Conservation (phyloP, 2,888 invertebrate species). For the Caenorhabditis drosophilae region DNA sequence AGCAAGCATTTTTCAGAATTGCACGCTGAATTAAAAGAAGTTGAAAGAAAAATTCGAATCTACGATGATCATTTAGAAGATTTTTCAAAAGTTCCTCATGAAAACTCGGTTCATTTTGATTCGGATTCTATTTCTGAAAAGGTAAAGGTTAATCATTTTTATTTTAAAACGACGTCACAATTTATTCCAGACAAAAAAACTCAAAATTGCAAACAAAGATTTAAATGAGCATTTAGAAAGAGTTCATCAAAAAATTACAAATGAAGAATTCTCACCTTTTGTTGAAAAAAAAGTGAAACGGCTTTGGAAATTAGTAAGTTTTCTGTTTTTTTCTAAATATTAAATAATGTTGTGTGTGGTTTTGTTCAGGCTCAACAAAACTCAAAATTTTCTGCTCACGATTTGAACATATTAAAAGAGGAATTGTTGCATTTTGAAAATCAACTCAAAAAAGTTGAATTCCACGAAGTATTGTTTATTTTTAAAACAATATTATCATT, state of each 20-base stretch:
- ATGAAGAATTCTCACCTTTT: slow-evolving; percentile 48
- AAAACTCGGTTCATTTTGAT: slow-evolving; percentile 43
- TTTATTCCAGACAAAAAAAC: slow-evolving; percentile 15
- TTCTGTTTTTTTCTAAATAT: neutral
- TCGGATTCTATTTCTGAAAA: slow-evolving; percentile 10
- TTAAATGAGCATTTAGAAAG: slow-evolving; percentile 34
- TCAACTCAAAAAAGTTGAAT: slow-evolving; percentile 54
- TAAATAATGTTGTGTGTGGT: neutral
- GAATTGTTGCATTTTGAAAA: slow-evolving; percentile 60
- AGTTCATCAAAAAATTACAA: slow-evolving; percentile 29
- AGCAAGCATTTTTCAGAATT: too few relatives aligned
- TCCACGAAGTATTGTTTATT: slow-evolving; percentile 40
- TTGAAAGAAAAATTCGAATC: slow-evolving; percentile 34
- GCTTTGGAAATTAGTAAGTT: slow-evolving; percentile 58
- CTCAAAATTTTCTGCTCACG: slow-evolving; percentile 38
- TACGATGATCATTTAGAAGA: slow-evolving; percentile 43
- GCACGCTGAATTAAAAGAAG: slow-evolving; percentile 45
- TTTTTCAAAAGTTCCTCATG: slow-evolving; percentile 46
- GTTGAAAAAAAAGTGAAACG: slow-evolving; percentile 52
- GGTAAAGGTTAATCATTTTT: too few relatives aligned
- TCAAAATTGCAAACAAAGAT: slow-evolving; percentile 31
- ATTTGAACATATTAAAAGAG: slow-evolving; percentile 35
- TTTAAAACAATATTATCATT: neutral
- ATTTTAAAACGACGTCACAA: too few relatives aligned
- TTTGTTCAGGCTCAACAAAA: slow-evolving; percentile 40